Conservation (phyloP, 2,888 invertebrate genomes). For the Spodoptera exigua region DNA sequence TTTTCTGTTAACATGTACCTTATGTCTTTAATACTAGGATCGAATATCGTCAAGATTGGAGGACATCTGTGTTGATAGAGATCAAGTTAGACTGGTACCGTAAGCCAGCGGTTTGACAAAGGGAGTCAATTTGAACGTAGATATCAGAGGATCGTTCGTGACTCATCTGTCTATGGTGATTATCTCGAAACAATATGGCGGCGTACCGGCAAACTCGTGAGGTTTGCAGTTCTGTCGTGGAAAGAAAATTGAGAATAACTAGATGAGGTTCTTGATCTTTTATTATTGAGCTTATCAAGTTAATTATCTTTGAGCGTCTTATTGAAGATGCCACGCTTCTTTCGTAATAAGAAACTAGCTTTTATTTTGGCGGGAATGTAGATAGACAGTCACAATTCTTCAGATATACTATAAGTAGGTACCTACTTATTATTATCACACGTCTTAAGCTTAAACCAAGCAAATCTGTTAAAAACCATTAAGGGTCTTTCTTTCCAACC, state of each 20-base stretch:
- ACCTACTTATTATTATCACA: too few relatives aligned
- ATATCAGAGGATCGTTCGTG: conserved; percentile 81
- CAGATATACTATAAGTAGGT: too few relatives aligned
- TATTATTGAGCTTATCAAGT: conserved; percentile 20
- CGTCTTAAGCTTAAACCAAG: too few relatives aligned
- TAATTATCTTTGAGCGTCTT: conserved; percentile 1
- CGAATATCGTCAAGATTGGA: conserved; percentile 23
- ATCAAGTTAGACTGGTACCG: conserved; percentile 57
- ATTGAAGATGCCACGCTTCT: background rate
- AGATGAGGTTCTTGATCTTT: conserved; percentile 27
- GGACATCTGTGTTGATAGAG: conserved; percentile 49
- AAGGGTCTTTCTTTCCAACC: too few relatives aligned
- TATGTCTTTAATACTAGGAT: conserved; percentile 34
- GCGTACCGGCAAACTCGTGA: conserved; percentile 57
- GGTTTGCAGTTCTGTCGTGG: conserved; percentile 50
- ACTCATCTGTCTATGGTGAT: conserved; percentile 80
- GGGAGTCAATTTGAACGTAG: conserved; percentile 77
- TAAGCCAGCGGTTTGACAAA: conserved; percentile 78
- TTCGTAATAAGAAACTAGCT: background rate
- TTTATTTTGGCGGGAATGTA: background rate
- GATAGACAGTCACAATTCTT: too few relatives aligned
- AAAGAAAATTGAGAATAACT: conserved; percentile 49
- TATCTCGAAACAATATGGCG: conserved; percentile 76
- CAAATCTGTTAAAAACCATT: too few relatives aligned
- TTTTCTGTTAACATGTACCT: conserved; percentile 15